A percentile compares a stretch with the other conserved stretches of the same genome.
Conservation (phyloP, 2,113 vertebrate genomes). For the Hemichromis elongatus region DNA sequence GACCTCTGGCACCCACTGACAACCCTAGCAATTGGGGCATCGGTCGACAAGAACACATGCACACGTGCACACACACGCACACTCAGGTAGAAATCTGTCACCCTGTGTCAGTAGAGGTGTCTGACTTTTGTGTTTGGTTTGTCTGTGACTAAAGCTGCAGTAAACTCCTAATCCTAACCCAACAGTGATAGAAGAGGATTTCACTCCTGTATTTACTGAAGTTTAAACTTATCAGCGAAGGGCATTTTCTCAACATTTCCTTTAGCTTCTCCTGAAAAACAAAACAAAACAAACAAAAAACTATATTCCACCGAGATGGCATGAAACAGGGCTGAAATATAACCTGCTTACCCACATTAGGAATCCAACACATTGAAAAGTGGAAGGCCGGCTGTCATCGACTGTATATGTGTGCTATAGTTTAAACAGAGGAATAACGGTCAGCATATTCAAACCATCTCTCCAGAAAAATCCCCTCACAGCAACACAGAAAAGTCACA, state of each 20-base stretch:
- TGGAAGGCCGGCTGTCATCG: rapidly evolving
- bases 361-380: neutral
- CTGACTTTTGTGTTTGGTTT: slow-evolving; percentile 2
- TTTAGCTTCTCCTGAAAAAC: neutral
- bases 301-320: neutral
- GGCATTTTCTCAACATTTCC: neutral
- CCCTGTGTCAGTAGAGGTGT: slow-evolving; percentile 12
- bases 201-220: neutral
- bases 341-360: neutral
- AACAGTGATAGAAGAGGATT: neutral
- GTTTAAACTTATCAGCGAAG: neutral
- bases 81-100: neutral
- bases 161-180: neutral
- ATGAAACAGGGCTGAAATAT: neutral
- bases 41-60: neutral
- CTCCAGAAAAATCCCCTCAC: neutral
- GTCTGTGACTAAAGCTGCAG: slow-evolving; percentile 22
- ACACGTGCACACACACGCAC: neutral
- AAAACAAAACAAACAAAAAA: neutral
- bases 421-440: neutral
- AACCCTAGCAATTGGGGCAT: neutral
- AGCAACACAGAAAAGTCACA: neutral
- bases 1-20: slow-evolving; percentile 26
- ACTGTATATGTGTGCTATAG: neutral
- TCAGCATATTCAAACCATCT: neutral